Base-by-base conservation (phyloP, 2,888 invertebrate genomes). In the Tiphia femorata region DNA sequence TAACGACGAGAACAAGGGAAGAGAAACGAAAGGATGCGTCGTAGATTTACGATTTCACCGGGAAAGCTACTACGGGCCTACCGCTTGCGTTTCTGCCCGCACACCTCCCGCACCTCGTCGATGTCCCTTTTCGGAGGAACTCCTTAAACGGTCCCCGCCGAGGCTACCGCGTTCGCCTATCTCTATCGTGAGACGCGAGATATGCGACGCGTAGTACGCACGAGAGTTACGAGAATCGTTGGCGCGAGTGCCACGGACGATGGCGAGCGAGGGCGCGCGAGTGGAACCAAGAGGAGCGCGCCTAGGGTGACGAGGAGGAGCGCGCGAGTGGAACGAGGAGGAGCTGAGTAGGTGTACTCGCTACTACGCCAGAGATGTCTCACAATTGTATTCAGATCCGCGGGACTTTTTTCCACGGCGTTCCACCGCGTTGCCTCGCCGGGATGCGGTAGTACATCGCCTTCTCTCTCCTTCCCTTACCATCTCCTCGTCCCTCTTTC, bases 31-130 rank as follows among this genome's bases (percentile, higher is more conserved):
- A 10, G 17, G 10, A 17, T 17, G 16, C 25, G n/a, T 49, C 59
- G 37, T 57, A 73, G 75, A 75, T 75, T 75, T 75, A 75, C 70
- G 75, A 75, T 73, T 73, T 70, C 70, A 67, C 70, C 62, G 42
- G 62, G 61, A 64, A 60, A 58, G 65, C 64, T n/a, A n/a, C n/a
- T n/a, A n/a, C n/a, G n/a, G n/a, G n/a, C n/a, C n/a, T n/a, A n/a
- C n/a, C n/a, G n/a, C n/a, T n/a, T n/a, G n/a, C n/a, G n/a, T 70
- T 72, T 75, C 69, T n/a, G n/a, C n/a, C n/a, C n/a, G n/a, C n/a
- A n/a, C n/a, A n/a, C 72, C 64, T 62, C 49, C 49, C 43, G 41
- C 42, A 54, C 43, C 46, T 55, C 55, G 49, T 56, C 59, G 51
- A 56, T 58, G 57, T 53, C 64, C 66, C 58, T 65, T 66, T 66